Base-by-base conservation (phyloP, 2,797 vertebrate genomes). In the Gobio occitaniae region DNA sequence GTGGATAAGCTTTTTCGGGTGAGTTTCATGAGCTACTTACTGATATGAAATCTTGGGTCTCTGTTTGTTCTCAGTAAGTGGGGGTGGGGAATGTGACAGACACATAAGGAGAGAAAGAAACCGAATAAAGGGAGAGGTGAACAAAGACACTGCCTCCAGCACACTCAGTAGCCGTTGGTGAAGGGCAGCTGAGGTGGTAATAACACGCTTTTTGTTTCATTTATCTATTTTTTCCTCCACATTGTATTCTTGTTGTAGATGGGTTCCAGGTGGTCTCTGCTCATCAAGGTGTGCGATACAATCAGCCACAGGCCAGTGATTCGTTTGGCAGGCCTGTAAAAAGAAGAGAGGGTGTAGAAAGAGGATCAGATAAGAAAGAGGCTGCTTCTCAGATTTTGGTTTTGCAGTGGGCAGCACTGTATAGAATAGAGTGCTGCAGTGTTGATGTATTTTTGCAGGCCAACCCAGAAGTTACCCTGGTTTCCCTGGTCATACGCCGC, bases 101-200 rank as follows among this genome's bases (percentile, higher is more conserved):
- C 83, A 79, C 25, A 17, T 61, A 29, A 65, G 74, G 63, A 72
- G 77, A 80, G 77, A 85, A 54, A 38, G 63, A 70, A 68, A 78
- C 52, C 4, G 66, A 84, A 85, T 74, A 72, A 83, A 79, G 83
- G 78, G 56, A 69, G 80, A 74, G 68, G 59, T 79, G 78, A 83
- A 87, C 87, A 88, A 85, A 90, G 81, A 77, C 77, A 61, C 11
- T 83, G 86, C 87, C 86, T 89, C 63, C 41, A 84, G 86, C 90
- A 61, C 66, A 66, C 68, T 84, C 29, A 3, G 65, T 76, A 84
- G 78, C 65, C 80, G 50, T 59, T 74, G 76, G 81, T 86, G 61
- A 87, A 80, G 50, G 76, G 72, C 77, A 47, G 74, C 47, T 74
- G 82, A 77, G 81, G 61, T 75, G 81, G 82, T 87, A 84, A 85